Percentiles rank a stretch among this genome's conserved stretches.
phyloP scores from a whole-genome alignment of 2,113 vertebrate genomes.

The Struthidea cinerea region DNA sequence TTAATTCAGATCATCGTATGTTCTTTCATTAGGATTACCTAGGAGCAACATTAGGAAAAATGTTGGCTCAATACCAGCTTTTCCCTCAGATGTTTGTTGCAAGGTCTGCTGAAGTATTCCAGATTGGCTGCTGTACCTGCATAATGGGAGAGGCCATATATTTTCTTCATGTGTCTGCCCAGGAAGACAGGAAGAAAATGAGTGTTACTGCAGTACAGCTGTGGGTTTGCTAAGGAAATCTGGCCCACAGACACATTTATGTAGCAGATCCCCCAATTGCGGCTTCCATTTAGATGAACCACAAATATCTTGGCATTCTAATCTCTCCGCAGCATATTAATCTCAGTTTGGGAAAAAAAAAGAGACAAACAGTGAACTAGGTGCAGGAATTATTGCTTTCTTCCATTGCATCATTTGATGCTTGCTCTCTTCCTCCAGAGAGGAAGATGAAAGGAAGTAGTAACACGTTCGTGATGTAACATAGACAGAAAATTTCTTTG shows the following conservation, averaged over 20 bases:
- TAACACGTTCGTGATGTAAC: neutral
- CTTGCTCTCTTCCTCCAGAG: neutral
- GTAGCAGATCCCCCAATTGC: neutral
- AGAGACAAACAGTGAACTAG: neutral
- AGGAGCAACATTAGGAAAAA: neutral
- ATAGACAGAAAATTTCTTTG: neutral
- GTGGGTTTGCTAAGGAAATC: constrained; percentile 2
- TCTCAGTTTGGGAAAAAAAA: neutral
- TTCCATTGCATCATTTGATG: neutral
- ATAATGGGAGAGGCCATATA: neutral
- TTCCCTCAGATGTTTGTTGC: neutral
- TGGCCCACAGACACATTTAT: neutral
- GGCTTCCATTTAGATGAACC: constrained; percentile 25
- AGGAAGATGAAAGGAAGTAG: neutral
- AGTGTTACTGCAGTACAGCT: neutral
- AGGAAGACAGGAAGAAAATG: neutral
- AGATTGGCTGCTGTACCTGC: neutral
- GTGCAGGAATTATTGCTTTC: neutral
- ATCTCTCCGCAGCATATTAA: neutral
- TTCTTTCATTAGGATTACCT: neutral
- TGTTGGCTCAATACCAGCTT: neutral
- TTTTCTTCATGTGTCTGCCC: neutral
- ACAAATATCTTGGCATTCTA: constrained; percentile 23
- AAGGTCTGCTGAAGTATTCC: neutral
- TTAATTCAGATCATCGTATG: neutral